Base-by-base conservation (phyloP, 2,797 vertebrate genomes). In the Argya squamiceps region DNA sequence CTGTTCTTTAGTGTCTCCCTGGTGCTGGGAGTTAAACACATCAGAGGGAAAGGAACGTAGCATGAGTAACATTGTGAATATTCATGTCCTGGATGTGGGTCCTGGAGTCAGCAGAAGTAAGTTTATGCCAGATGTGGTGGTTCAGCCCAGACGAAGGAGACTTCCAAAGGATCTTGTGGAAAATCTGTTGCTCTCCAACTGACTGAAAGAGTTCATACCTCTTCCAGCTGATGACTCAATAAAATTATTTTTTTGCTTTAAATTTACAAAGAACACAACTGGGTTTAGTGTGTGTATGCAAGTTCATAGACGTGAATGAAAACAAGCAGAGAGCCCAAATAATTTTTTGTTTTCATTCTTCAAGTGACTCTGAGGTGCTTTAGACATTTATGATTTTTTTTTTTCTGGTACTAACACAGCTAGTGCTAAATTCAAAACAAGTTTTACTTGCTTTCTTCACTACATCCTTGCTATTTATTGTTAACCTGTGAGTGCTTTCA, bases 1-100 rank as follows among this genome's bases (percentile, higher is more conserved):
- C 89, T 85, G 70, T 30, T 92, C 79, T 89, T 78, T 68, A 92
- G 81, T 53, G 74, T 89, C 84, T 95, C 84, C 41, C 75, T 85
- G 71, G 56, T 89, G 76, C 71, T 93, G 37, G 43, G 78, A 92
- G 60, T 91, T 53, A 64, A 92, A 95, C 79, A 85, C 68, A 91
- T 95, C 84, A 89, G 89, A 91, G 73, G 65, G 73, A 96, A 94
- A 88, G 65, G 96, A 96, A 92, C 1, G 5, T 43, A 76, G 78
- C 67, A 62, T 93, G 92, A 96, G 86, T 96, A 93, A 96, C 75
- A 59, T 13, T 2, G 94, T 93, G 93, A 97, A 96, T 96, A 96
- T 96, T 95, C 92, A 95, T 92, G 64, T 87, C 88, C 88, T 97
- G 91, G 73, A 92, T 93, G 92, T 95, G 92, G 79, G 56, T 89